phyloP scores from a whole-genome alignment of 2,888 invertebrate genomes.

The Drosophila nr. perissopoda region DNA sequence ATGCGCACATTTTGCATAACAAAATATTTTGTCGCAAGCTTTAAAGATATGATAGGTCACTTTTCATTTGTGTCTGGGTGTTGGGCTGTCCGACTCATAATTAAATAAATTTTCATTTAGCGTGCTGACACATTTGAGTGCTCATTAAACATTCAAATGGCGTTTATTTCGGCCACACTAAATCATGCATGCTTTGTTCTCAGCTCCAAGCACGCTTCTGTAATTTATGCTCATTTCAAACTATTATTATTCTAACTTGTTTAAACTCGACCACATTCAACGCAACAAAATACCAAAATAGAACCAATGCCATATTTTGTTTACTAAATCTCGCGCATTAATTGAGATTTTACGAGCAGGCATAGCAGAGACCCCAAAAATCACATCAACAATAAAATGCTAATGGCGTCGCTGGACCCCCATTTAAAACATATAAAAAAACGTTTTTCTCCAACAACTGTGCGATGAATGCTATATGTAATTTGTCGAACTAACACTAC shows the following conservation, averaged over 20 bases:
- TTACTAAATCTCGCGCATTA: constrained; percentile 56
- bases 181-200: constrained; percentile 67
- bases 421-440: constrained; percentile 49
- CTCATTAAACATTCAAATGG: constrained; percentile 76
- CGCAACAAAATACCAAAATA: constrained; percentile 37
- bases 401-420: constrained; percentile 38
- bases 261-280: constrained; percentile 62
- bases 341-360: constrained; percentile 50
- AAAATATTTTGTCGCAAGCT: constrained; percentile 36
- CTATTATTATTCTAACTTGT: constrained; percentile 66
- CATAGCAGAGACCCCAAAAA: constrained; percentile 24
- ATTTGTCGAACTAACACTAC: constrained; percentile 18
- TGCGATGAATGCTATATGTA: constrained; percentile 4
- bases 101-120: constrained; percentile 75
- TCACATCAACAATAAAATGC: constrained; percentile 56
- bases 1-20: constrained; percentile 25
- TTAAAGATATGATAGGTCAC: constrained; percentile 55
- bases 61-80: constrained; percentile 33
- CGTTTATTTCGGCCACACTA: constrained; percentile 52
- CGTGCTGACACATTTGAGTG: constrained; percentile 77
- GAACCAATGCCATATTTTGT: constrained; percentile 52
- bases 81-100: constrained; percentile 55
- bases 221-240: constrained; percentile 69
- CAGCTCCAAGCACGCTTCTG: constrained; percentile 52
- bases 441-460: constrained; percentile 4